A percentile compares a stretch with the other conserved stretches of the same genome.
Conservation (phyloP, 2,888 invertebrate genomes). For the Autographa gamma region DNA sequence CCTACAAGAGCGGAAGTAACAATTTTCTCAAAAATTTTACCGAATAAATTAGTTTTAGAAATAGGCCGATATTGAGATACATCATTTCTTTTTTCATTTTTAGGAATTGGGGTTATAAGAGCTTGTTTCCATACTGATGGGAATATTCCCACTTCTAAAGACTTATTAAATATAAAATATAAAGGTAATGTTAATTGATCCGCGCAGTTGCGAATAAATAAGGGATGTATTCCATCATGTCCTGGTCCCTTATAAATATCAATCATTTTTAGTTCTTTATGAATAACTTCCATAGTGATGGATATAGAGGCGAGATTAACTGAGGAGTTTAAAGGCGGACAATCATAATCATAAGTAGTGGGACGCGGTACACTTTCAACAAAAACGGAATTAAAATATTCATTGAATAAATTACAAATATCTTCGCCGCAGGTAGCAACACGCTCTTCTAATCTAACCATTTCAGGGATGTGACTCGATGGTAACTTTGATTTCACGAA, state of each 20-base stretch:
- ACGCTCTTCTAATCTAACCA: background rate
- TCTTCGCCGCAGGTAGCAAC: background rate
- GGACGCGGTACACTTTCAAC: background rate
- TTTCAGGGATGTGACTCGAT: background rate
- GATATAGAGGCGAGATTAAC: background rate
- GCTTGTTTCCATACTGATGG: background rate
- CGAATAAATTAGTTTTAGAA: slow-evolving; percentile 1
- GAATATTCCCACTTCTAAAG: slow-evolving; percentile 1
- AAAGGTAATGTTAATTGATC: background rate
- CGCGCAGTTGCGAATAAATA: slow-evolving; percentile 6
- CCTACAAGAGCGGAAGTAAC: background rate
- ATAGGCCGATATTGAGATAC: background rate
- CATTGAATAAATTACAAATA: slow-evolving; percentile 10
- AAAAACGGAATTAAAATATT: slow-evolving; percentile 11
- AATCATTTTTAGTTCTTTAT: slow-evolving; percentile 1
- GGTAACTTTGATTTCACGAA: slow-evolving; percentile 4
- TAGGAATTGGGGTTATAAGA: slow-evolving; percentile 3
- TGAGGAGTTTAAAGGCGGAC: slow-evolving; percentile 5
- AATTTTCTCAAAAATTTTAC: slow-evolving; percentile 7
- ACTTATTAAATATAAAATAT: background rate
- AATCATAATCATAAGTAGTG: background rate
- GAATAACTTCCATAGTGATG: background rate
- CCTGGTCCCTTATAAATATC: slow-evolving; percentile 9
- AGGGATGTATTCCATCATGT: slow-evolving; percentile 6
- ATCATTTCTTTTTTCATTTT: slow-evolving; percentile 9